phyloP scores from a whole-genome alignment of 2,113 vertebrate species.

The Lepisosteus oculatus region DNA sequence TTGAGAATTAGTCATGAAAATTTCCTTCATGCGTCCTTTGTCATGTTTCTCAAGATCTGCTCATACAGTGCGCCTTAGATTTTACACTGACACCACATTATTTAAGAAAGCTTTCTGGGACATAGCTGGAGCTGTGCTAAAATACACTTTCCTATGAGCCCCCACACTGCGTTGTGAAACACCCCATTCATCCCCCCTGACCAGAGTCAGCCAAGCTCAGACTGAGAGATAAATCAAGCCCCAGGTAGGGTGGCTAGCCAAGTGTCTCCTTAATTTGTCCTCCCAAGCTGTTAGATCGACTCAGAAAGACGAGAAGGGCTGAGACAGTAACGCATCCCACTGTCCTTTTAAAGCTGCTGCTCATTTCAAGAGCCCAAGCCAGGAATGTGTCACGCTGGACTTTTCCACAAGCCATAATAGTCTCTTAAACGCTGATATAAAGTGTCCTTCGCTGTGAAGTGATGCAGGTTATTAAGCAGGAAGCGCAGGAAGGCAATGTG shows the following conservation, averaged over 20 bases:
- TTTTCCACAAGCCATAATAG: conserved; percentile 59
- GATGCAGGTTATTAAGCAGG: not conserved
- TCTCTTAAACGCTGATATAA: conserved; percentile 67
- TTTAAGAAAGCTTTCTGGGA: not conserved
- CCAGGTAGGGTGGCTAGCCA: not conserved
- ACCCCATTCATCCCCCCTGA: conserved; percentile 16
- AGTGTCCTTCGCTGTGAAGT: not conserved
- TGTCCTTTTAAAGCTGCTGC: conserved; percentile 65
- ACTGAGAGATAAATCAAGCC: conserved; percentile 10
- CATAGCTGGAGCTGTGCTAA: not conserved
- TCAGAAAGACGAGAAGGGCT: conserved; percentile 26
- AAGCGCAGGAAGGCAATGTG: not conserved
- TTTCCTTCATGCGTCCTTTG: too few relatives aligned
- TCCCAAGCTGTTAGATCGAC: not conserved
- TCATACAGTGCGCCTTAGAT: not conserved
- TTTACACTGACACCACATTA: not conserved
- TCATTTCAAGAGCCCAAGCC: conserved; percentile 59
- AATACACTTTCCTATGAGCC: conserved; percentile 1
- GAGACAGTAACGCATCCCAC: conserved; percentile 57
- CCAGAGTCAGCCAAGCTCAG: not conserved
- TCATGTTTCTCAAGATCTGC: too few relatives aligned
- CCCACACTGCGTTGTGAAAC: not conserved
- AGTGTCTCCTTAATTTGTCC: not conserved
- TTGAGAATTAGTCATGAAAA: too few relatives aligned
- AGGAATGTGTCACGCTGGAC: conserved; percentile 66